Percentiles rank a stretch among this genome's conserved stretches.
Evolutionary conservation across 2,797 vertebrate genomes (phyloP).

Genomic region (Squalus acanthias): DNA sequence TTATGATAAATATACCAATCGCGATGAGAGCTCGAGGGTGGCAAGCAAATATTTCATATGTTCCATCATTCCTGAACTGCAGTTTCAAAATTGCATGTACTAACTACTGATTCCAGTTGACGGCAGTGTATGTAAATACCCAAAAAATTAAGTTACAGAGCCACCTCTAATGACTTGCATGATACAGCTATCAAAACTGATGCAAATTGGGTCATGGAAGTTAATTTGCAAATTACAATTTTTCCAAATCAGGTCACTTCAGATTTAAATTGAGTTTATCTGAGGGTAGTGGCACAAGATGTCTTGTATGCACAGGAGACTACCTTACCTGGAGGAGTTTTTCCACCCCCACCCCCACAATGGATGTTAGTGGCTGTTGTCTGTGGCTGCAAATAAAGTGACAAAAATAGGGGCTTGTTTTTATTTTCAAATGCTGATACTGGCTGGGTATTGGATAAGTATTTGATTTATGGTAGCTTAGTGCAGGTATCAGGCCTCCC

Average conservation of each 20-base stretch:
- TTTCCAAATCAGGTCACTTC: background rate
- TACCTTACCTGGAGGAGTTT: background rate
- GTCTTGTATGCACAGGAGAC: background rate
- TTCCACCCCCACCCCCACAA: background rate
- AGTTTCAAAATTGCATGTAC: background rate
- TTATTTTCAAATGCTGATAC: background rate
- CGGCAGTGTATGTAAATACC: background rate
- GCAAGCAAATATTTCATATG: background rate
- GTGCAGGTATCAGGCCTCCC: background rate
- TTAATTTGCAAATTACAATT: constrained; percentile 2
- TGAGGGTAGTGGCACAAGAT: background rate
- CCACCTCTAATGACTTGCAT: background rate
- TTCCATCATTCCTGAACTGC: too few species aligned
- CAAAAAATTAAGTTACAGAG: background rate
- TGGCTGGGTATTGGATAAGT: background rate
- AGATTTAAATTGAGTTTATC: constrained; percentile 16
- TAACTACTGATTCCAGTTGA: background rate
- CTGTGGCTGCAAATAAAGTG: background rate
- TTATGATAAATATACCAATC: background rate
- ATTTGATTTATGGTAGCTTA: background rate
- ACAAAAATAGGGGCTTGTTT: background rate
- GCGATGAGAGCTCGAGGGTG: background rate
- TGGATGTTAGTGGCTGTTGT: background rate
- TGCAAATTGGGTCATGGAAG: background rate
- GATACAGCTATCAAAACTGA: background rate